Base-by-base conservation (phyloP, 1,140 invertebrate species). In the Galendromus occidentalis region DNA sequence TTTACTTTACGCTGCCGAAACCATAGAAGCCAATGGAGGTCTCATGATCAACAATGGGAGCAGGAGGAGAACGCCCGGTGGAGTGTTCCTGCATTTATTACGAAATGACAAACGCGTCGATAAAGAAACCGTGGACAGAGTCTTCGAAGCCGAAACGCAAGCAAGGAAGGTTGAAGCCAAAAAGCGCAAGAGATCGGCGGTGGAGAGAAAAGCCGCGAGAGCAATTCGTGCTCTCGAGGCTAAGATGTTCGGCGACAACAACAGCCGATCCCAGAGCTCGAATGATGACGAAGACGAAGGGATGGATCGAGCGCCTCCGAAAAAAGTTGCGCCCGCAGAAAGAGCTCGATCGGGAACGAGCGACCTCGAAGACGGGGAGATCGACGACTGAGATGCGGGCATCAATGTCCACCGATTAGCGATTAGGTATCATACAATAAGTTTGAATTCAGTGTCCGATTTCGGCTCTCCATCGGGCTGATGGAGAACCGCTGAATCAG, bases 291-390 rank as follows among this genome's bases (percentile, higher is more conserved):
- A 59, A 17, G 33, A 25, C 22, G 25, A 25, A 25, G 14, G 33
- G 17, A 14, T 17, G 14, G 33, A 25, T 17, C 51, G 6, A 33
- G 33, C 17, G 14, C 51, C 25, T 17, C 12, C 9, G 4, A 59
- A 25, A 33, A 25, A 17, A 59, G 22, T 9, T 17, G 9, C 51
- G 25, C 25, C 33, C n/a, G 12, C 25, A 17, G 51, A 59, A 2
- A 25, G 25, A 59, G 14, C 14, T 25, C n/a, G 25, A 5, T 2
- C 14, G 22, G 14, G 45, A 47, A 25, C 51, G 22, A 59, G 51
- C 51, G 51, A 59, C 33, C 22, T 59, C 14, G 51, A 59, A 59
- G 51, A 59, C 17, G 51, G 51, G 17, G 51, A 59, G 33, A 59
- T 59, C 14, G 51, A 59, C 9, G 51, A 59, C 51, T 59, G 25